These are phyloP conservation scores for Nymphalis polychloros DNA, from an alignment of 2,888 invertebrate species.

Conservation along the genomic window DNA sequence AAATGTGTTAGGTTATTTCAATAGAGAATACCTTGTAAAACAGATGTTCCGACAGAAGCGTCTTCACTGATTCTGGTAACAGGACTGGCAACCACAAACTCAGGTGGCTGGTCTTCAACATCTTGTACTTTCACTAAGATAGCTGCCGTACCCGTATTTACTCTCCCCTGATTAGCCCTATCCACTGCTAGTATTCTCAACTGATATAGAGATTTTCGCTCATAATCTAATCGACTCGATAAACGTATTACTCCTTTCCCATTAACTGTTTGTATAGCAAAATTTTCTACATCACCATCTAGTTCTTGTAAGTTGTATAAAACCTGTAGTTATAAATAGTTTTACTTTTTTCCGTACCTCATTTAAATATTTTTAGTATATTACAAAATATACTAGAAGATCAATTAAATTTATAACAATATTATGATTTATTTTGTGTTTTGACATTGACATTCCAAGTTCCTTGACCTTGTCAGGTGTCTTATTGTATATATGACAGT, in stretches of 20 bases:
- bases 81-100: constrained; percentile 92
- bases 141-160: constrained; percentile 95
- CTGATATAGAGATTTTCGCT: constrained; percentile 92
- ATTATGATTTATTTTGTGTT: too few species aligned
- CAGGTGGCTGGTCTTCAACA: constrained; percentile 95
- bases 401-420: too few species aligned
- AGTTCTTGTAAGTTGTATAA: constrained; percentile 92
- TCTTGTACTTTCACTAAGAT: constrained; percentile 91
- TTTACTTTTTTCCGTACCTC: neutral
- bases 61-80: constrained; percentile 95
- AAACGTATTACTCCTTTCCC: constrained; percentile 92
- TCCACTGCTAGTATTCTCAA: constrained; percentile 91
- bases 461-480: constrained; percentile 5
- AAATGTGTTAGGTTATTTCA: neutral
- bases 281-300: constrained; percentile 88
- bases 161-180: constrained; percentile 89
- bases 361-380: too few species aligned
- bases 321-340: constrained; percentile 71
- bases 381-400: too few species aligned
- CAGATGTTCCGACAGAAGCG: constrained; percentile 89
- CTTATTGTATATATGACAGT: neutral
- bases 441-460: constrained; percentile 1
- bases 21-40: constrained; percentile 85
- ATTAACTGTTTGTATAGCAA: constrained; percentile 90
- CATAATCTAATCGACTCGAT: constrained; percentile 90